phyloP scores from a whole-genome alignment of 2,888 invertebrate genomes.

The Parnassius mnemosyne region DNA sequence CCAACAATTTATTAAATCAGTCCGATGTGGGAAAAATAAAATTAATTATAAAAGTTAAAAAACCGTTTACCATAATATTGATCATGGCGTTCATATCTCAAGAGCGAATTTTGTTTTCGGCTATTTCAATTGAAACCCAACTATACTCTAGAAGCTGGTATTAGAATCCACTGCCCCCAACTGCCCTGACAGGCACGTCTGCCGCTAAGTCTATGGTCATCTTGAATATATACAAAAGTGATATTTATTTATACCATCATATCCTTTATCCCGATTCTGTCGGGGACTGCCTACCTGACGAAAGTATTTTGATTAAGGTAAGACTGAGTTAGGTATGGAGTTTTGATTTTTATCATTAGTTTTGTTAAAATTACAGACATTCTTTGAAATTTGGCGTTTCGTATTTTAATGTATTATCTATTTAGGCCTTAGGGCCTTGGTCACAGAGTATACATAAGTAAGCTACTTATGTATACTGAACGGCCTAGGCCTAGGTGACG shows the following conservation, averaged over 20 bases:
- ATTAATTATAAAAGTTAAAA: background rate
- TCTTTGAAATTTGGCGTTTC: too few species aligned
- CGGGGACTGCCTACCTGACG: constrained; percentile 5
- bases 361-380: background rate
- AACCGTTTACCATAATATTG: background rate
- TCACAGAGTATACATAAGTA: too few species aligned
- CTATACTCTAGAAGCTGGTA: too few species aligned
- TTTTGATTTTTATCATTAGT: background rate
- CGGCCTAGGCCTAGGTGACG: too few species aligned
- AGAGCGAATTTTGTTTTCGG: too few species aligned
- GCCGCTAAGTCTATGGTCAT: background rate
- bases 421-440: too few species aligned
- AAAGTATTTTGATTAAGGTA: constrained; percentile 7
- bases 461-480: too few species aligned
- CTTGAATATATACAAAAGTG: background rate
- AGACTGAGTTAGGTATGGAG: background rate
- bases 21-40: background rate
- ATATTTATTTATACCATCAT: background rate
- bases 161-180: too few species aligned
- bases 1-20: constrained; percentile 3
- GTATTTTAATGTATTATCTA: too few species aligned
- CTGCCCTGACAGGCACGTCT: too few species aligned
- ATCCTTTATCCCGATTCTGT: constrained; percentile 6
- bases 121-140: too few species aligned
- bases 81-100: too few species aligned